Evolutionary conservation across 2,797 vertebrate species (phyloP).

Genomic region (Botia kubotai): DNA sequence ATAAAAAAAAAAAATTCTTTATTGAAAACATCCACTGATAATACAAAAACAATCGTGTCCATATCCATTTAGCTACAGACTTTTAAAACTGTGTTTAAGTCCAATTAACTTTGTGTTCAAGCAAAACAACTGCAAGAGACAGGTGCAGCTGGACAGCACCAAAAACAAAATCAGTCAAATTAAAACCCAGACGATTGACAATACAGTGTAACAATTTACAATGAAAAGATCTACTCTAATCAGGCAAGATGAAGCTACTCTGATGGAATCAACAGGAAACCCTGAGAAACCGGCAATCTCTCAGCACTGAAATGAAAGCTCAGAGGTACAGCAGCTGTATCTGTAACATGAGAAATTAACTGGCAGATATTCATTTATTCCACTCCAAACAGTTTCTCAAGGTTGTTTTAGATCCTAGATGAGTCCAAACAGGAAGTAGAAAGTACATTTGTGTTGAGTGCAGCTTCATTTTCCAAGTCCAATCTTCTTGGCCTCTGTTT

Average conservation of each 20-base stretch:
- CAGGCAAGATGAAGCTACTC: constrained; percentile 40
- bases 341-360: constrained; percentile 26
- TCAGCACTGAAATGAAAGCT: constrained; percentile 16
- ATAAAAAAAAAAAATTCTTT: constrained; percentile 71
- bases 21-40: constrained; percentile 80
- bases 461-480: constrained; percentile 93
- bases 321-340: constrained; percentile 28
- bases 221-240: constrained; percentile 34
- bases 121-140: constrained; percentile 34
- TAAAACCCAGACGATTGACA: constrained; percentile 43
- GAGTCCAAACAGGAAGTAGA: constrained; percentile 55
- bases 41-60: constrained; percentile 71
- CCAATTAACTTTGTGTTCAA: constrained; percentile 6
- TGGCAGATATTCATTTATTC: constrained; percentile 29
- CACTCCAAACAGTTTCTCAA: constrained; percentile 54
- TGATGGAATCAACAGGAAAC: constrained; percentile 37
- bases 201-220: constrained; percentile 41
- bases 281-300: constrained; percentile 41
- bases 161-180: constrained; percentile 45
- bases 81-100: constrained; percentile 36
- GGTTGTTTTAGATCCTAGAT: constrained; percentile 56
- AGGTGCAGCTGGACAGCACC: constrained; percentile 50
- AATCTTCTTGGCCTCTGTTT: constrained; percentile 99
- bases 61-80: constrained; percentile 57
- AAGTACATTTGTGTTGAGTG: constrained; percentile 57